Evolutionary conservation across 2,888 invertebrate genomes (phyloP), one percentile per base, ranked within the genome.

Genomic region (Neocrepidodera transversa): DNA sequence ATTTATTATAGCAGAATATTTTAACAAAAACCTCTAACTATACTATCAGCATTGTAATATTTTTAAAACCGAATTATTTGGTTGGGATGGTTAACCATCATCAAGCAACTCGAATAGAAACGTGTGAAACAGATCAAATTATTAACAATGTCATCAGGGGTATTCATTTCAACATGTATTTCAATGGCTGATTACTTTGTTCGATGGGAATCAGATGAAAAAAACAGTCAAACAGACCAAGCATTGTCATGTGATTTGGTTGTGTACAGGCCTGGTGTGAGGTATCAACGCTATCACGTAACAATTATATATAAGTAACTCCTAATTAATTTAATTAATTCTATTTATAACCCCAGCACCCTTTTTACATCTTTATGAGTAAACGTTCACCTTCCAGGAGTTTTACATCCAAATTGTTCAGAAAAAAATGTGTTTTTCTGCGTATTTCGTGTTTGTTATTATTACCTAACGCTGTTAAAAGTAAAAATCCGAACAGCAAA

Each of bases 121-220:
- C 35, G 53, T 54, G 26, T 17, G 45, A 54, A 54, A 54, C 28
- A 11, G 4, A 54, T 54, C 45, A 54, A 54, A 54, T n/a, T 54
- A 54, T 54, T 54, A 54, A 54, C 54, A 45, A 45, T 36, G 54
- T 54, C 54, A 54, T 54, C 47, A 36, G 35, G 20, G 54, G 36
- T 54, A 54, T 54, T 35, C 54, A 45, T 54, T 54, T 54, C 36
- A 45, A 54, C 54, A 42, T 45, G 54, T 54, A 47, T 54, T 54
- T 47, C 45, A 45, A 54, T 45, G 45, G 54, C 26, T 54, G 54
- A 54, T 54, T 54, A 54, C 54, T 54, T 54, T 54, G 54, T 54
- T 54, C 54, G 45, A 54, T 54, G 45, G 11, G 45, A 45, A 54
- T 54, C 54, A 47, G 45, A 54, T 40, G 54, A 35, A 54, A 54